phyloP scores from a whole-genome alignment of 2,113 vertebrate species.

The Paradoxurus hermaphroditus region DNA sequence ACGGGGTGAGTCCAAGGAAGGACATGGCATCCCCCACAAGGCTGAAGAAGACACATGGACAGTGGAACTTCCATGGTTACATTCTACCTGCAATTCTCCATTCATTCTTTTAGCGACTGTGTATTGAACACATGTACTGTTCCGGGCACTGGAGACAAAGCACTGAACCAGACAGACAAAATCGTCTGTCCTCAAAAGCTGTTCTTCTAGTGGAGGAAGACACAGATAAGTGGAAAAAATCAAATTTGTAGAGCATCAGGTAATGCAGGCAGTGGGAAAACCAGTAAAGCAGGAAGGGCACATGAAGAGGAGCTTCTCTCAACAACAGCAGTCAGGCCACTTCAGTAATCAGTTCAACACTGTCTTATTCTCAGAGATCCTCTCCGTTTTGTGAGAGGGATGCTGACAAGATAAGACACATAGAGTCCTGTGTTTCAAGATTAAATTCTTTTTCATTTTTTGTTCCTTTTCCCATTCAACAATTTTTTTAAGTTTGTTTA shows the following conservation, averaged over 20 bases:
- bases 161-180: neutral
- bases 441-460: neutral
- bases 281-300: neutral
- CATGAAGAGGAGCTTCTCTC: fast-evolving
- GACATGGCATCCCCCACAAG: neutral
- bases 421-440: neutral
- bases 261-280: neutral
- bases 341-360: neutral
- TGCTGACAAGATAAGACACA: neutral
- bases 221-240: neutral
- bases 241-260: neutral
- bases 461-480: neutral
- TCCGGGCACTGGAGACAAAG: neutral
- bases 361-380: neutral
- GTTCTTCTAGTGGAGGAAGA: neutral
- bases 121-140: neutral
- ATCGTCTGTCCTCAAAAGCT: neutral
- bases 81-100: neutral
- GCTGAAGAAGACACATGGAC: fast-evolving
- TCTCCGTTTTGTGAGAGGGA: neutral
- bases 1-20: neutral
- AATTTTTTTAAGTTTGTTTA: no score
- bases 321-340: neutral
- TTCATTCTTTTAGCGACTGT: neutral
- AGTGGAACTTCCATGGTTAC: fast-evolving